Evolutionary conservation across 1,140 invertebrate genomes (phyloP), one percentile per base, ranked within the genome.

Genomic region (Drosophila nannoptera): DNA sequence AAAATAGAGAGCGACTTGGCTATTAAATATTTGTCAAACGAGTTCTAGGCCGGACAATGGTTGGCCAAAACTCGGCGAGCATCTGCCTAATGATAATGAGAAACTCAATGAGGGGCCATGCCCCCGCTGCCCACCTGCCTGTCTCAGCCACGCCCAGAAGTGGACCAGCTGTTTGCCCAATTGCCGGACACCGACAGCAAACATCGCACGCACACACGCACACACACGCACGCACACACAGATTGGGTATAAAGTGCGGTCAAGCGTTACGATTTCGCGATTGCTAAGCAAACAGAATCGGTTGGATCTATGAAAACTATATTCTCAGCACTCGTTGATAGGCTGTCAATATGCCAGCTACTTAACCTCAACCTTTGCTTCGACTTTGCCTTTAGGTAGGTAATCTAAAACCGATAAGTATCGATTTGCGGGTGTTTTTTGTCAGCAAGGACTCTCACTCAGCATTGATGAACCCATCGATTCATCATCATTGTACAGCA

Each of bases 211-310:
- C n/a, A n/a, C n/a, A n/a, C n/a, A n/a, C n/a, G n/a, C n/a, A 42
- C 69, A 60, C 45, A 75, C 54, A 60, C 50, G 69, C 54, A 33
- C 64, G 42, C 48, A 42, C 50, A 66, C 59, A 61, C 46, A 64
- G 54, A 59, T 67, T 83, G 72, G 56, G 69, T 63, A 78, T 83
- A 65, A 83, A 83, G 63, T 40, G 55, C 75, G 71, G 40, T 83
- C 65, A 76, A 65, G 80, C 80, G 73, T 80, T 70, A 55, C 65
- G 69, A 73, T 84, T 76, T 76, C 66, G 81, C 80, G 76, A 84
- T 84, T 76, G 80, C 59, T 66, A 61, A 80, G 63, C 73, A 84
- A 84, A 83, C 53, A 80, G 63, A 83, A 75, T 54, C 48, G 62
- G 50, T 49, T 64, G 61, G 62, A 59, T 59, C 40, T 67, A 43